Evolutionary conservation across 2,888 invertebrate species (phyloP).

Genomic region (Lucinisca nassula): DNA sequence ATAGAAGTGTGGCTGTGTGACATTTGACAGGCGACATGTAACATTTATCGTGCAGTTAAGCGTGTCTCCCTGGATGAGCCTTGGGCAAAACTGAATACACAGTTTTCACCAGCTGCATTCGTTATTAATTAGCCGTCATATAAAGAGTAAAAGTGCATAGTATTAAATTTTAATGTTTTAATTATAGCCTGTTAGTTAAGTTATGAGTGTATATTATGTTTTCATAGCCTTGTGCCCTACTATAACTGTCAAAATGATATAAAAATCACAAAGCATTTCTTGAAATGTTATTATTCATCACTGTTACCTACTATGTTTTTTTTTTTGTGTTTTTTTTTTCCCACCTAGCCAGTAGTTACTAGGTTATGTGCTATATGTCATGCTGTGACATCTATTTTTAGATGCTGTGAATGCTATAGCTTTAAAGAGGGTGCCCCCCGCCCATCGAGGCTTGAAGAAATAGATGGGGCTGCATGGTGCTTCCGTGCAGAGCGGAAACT

Average conservation of each 20-base stretch:
- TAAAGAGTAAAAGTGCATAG: not conserved
- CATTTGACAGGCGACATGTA: conserved; percentile 22
- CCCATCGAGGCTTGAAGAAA: too few relatives aligned
- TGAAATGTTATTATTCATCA: not conserved
- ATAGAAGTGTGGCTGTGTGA: not conserved
- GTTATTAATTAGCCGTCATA: not conserved
- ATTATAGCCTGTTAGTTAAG: not conserved
- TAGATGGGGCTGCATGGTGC: too few relatives aligned
- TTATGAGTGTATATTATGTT: not conserved
- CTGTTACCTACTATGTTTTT: not conserved
- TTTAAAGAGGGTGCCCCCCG: too few relatives aligned
- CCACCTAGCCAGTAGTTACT: too few relatives aligned
- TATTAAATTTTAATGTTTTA: conserved; percentile 2
- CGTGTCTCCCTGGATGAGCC: not conserved
- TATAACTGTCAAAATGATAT: conserved; percentile 7
- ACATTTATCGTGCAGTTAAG: not conserved
- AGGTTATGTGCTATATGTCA: too few relatives aligned
- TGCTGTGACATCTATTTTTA: too few relatives aligned
- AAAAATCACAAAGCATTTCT: not conserved
- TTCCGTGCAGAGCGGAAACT: too few relatives aligned
- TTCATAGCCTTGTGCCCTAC: not conserved
- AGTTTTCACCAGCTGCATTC: not conserved
- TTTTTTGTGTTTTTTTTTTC: too few relatives aligned
- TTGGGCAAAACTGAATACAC: not conserved
- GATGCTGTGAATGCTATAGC: too few relatives aligned